These are phyloP conservation scores for Syncerus caffer DNA, from an alignment of 2,797 vertebrate genomes.

Conservation along the genomic window DNA sequence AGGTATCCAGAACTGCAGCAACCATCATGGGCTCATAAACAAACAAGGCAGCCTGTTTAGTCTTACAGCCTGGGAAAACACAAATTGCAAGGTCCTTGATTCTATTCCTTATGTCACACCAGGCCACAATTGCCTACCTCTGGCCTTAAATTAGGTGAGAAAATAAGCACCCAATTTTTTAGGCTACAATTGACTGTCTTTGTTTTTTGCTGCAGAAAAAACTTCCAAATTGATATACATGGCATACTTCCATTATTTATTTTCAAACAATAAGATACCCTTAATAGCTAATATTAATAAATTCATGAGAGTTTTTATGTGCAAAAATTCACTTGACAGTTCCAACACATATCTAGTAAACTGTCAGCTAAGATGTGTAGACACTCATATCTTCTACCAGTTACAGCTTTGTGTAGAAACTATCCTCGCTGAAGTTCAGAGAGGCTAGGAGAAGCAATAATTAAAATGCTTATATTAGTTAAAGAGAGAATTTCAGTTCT, in stretches of 20 bases:
- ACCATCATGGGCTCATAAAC: background rate
- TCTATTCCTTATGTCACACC: background rate
- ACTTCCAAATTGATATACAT: background rate
- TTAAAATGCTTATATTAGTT: background rate
- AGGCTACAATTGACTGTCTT: background rate
- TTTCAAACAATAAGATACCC: conserved; percentile 4
- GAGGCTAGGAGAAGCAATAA: background rate
- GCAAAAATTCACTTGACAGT: background rate
- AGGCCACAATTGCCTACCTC: background rate
- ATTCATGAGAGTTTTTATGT: background rate
- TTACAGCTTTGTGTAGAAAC: background rate
- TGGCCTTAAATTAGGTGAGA: background rate
- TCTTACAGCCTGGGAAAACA: background rate
- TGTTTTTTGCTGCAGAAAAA: background rate
- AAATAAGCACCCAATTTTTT: background rate
- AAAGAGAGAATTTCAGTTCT: conserved; percentile 18
- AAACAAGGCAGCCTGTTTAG: background rate
- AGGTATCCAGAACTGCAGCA: background rate
- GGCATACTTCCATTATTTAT: background rate
- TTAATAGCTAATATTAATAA: background rate
- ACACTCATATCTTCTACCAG: background rate
- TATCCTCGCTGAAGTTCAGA: background rate
- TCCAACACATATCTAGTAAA: background rate
- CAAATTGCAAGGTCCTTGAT: background rate
- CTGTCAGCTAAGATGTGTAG: background rate